Conservation (phyloP, 2,888 invertebrate genomes). For the Adelognathus sp. region DNA sequence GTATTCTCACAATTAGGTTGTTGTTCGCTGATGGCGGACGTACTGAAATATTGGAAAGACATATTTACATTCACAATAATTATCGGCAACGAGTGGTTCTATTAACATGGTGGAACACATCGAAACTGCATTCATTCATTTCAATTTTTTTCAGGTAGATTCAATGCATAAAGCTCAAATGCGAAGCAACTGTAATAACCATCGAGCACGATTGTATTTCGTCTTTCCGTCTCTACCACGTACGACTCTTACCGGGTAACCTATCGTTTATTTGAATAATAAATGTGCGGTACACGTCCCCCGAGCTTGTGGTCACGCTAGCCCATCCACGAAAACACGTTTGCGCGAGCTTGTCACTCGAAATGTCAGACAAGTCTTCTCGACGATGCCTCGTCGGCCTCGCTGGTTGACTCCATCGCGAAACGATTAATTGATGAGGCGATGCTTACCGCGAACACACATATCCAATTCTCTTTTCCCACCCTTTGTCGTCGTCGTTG, state of each 20-base stretch:
- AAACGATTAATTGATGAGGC: slow-evolving; percentile 79
- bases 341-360: slow-evolving; percentile 79
- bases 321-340: slow-evolving; percentile 74
- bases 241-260: slow-evolving; percentile 68
- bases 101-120: too few relatives aligned
- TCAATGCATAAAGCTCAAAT: slow-evolving; percentile 22
- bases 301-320: slow-evolving; percentile 54
- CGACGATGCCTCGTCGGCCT: slow-evolving; percentile 64
- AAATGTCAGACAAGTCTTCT: slow-evolving; percentile 74
- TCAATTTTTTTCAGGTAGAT: background rate
- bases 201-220: slow-evolving; percentile 53
- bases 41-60: too few relatives aligned
- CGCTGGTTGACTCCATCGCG: slow-evolving; percentile 68
- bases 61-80: too few relatives aligned
- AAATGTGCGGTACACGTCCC: slow-evolving; percentile 72
- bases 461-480: slow-evolving; percentile 13
- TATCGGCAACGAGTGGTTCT: too few relatives aligned
- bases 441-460: slow-evolving; percentile 34
- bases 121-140: background rate
- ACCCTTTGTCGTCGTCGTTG: background rate
- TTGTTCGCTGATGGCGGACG: too few relatives aligned
- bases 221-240: slow-evolving; percentile 71
- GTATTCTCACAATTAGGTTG: too few relatives aligned
- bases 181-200: slow-evolving; percentile 73
- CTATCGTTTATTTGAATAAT: slow-evolving; percentile 79